Conservation (phyloP, 2,888 invertebrate species). For the Marasmarcha lunaedactyla region DNA sequence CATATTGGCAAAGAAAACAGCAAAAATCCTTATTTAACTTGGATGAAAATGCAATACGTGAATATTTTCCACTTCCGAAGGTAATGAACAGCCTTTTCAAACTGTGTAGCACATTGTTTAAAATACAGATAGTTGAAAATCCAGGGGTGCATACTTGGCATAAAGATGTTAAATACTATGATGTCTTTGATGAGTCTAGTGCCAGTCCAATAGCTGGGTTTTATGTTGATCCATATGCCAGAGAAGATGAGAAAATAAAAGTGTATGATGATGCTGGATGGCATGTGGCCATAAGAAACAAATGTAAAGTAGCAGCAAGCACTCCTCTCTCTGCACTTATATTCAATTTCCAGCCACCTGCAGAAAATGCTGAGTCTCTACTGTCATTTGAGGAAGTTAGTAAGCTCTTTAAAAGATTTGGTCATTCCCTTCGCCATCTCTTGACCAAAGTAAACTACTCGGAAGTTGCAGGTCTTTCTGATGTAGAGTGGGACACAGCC, state of each 20-base stretch:
- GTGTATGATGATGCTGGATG: slow-evolving; percentile 75
- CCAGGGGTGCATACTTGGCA: slow-evolving; percentile 83
- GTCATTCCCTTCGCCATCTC: slow-evolving; percentile 87
- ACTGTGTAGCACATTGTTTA: slow-evolving; percentile 82
- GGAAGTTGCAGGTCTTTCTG: slow-evolving; percentile 86
- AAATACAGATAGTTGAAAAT: slow-evolving; percentile 78
- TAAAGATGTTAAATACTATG: slow-evolving; percentile 85
- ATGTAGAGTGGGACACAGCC: slow-evolving; percentile 95
- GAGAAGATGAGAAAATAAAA: slow-evolving; percentile 73
- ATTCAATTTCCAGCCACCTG: slow-evolving; percentile 82
- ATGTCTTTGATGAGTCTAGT: slow-evolving; percentile 78
- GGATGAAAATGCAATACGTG: slow-evolving; percentile 77
- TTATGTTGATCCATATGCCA: slow-evolving; percentile 85
- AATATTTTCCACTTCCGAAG: slow-evolving; percentile 85
- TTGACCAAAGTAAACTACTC: slow-evolving; percentile 85
- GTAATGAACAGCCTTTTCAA: slow-evolving; percentile 85
- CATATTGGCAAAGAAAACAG: slow-evolving; percentile 88
- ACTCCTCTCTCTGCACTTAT: slow-evolving; percentile 85
- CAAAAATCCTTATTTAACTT: slow-evolving; percentile 73
- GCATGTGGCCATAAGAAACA: slow-evolving; percentile 83
- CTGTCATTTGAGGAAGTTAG: slow-evolving; percentile 82
- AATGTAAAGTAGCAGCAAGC: slow-evolving; percentile 72
- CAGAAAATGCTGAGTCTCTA: slow-evolving; percentile 74
- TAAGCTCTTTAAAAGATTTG: slow-evolving; percentile 86
- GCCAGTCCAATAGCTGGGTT: slow-evolving; percentile 81